Evolutionary conservation across 2,888 invertebrate species (phyloP), one percentile per base, ranked within the genome.

Genomic region (Spatulosminthurus flaviceps): DNA sequence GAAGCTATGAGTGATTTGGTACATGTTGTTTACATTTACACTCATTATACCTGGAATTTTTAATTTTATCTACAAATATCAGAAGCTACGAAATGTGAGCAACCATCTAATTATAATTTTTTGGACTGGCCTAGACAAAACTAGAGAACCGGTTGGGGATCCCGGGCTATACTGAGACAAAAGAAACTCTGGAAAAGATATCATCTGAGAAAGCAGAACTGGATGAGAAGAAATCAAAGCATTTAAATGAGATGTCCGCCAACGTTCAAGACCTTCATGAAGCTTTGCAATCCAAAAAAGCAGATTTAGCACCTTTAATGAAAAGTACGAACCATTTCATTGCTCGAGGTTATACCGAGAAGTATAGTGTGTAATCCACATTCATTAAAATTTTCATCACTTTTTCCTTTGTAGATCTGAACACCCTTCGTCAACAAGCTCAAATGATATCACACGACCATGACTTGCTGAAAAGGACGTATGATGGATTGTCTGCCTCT

Each of bases 381-480:
- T 41, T 41, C 41, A 61, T 61, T 61, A 61, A 61, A n/a, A 61
- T 61, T 41, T 41, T 7, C 7, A 41, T 41, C 13, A 41, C n/a
- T 80, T 77, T 42, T 29, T 79, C 84, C 13, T 76, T 83, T 81
- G n/a, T 81, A 87, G 90, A 90, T 83, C 88, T 94, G 75, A 91
- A 93, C 86, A 91, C 91, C 1, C 88, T 93, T 76, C 90, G 93
- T 83, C 91, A 93, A 83, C 90, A 91, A 85, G 90, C 90, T 72
- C 90, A 92, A 88, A 90, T 91, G 80, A 86, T 92, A 51, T 90
- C 91, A 83, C 90, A 91, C 84, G 91, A 91, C 84, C 92, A 92
- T 87, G 92, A 93, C 84, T 91, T 92, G 85, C 92, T 91, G 88
- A 93, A 93, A 87, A 87, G 88, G 82, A 87, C 90, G 28, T 93